Conservation (phyloP, 2,888 invertebrate genomes). For the Panzeria rudis region DNA sequence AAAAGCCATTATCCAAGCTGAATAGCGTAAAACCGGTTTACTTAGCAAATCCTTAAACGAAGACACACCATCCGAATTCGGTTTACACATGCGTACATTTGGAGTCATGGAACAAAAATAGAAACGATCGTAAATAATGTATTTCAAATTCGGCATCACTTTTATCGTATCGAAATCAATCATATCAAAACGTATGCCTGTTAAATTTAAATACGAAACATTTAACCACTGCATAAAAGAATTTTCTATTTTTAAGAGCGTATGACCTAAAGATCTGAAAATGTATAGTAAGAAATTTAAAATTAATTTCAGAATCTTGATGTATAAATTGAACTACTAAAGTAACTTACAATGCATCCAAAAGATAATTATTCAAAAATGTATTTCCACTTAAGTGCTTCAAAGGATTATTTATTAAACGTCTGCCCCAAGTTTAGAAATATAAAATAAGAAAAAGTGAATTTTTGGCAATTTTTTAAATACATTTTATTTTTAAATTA, state of each 20-base stretch:
- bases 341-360: constrained; percentile 85
- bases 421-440: constrained; percentile 78
- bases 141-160: constrained; percentile 84
- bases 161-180: constrained; percentile 85
- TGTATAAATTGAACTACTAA: neutral
- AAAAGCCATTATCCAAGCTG: constrained; percentile 87
- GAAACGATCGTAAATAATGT: constrained; percentile 87
- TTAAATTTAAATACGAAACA: constrained; percentile 84
- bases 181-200: constrained; percentile 84
- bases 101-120: constrained; percentile 87
- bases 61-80: constrained; percentile 87
- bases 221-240: constrained; percentile 78
- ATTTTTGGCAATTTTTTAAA: neutral
- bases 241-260: constrained; percentile 79
- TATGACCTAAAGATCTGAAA: constrained; percentile 83
- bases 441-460: neutral
- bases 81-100: constrained; percentile 85
- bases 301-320: neutral
- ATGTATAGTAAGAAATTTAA: neutral
- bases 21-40: constrained; percentile 85
- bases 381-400: constrained; percentile 82
- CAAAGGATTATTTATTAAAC: constrained; percentile 84
- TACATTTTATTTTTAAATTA: neutral
- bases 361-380: constrained; percentile 82
- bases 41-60: constrained; percentile 86